Percentiles rank a stretch among this genome's conserved stretches.
Conservation (phyloP, 2,113 vertebrate genomes). For the Corynorhinus townsendii region DNA sequence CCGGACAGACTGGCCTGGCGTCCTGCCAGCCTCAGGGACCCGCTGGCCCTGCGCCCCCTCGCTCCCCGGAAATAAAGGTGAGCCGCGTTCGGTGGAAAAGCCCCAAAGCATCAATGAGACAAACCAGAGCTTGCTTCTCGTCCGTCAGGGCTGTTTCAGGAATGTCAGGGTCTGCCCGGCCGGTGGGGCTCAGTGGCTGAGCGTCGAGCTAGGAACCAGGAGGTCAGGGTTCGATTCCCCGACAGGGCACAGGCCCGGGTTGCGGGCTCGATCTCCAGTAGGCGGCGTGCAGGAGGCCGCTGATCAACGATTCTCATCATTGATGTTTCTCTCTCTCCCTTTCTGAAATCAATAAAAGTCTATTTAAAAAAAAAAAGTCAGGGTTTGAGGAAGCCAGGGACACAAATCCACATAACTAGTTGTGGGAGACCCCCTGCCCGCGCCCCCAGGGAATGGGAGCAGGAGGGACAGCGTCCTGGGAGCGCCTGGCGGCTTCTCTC, state of each 20-base stretch:
- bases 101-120: not conserved
- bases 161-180: accelerated
- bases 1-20: not conserved
- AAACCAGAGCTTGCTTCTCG: not conserved
- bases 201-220: too few species aligned
- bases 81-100: too few species aligned
- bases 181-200: too few species aligned
- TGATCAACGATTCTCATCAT: too few species aligned
- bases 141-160: not conserved
- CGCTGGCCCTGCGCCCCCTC: not conserved
- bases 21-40: not conserved
- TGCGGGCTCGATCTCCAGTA: too few species aligned
- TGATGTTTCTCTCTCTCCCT: too few species aligned
- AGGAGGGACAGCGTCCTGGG: not conserved
- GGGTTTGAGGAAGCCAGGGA: not conserved
- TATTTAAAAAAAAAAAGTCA: too few species aligned
- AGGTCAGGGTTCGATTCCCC: too few species aligned
- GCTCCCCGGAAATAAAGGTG: not conserved
- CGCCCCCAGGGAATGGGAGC: accelerated
- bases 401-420: not conserved
- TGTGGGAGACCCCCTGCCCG: not conserved
- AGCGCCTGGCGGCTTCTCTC: not conserved
- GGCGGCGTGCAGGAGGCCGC: too few species aligned
- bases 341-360: too few species aligned
- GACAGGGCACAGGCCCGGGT: too few species aligned